A percentile compares a stretch with the other conserved stretches of the same genome.
Evolutionary conservation across 2,797 vertebrate genomes (phyloP).

Genomic region (Capromys pilorides): DNA sequence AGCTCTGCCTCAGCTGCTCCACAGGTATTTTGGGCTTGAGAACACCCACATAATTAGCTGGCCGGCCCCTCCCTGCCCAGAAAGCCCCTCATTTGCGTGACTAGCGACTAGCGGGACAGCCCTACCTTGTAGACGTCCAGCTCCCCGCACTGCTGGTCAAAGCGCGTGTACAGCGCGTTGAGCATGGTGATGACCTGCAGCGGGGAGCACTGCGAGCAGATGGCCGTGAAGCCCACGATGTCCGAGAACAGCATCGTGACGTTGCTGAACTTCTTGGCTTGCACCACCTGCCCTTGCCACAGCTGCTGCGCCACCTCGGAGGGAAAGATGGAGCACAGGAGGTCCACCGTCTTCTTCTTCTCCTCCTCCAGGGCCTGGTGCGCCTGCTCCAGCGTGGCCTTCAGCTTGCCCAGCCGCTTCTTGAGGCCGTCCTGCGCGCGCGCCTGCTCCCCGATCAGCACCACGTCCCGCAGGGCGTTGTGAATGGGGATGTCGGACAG

Average conservation of each 20-base stretch:
- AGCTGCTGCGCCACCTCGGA: conserved; percentile 96
- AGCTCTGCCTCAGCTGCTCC: not conserved
- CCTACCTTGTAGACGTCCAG: conserved; percentile 98
- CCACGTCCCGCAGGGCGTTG: conserved; percentile 96
- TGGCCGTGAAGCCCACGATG: conserved; percentile 98
- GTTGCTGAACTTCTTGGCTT: conserved; percentile 95
- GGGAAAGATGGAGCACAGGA: conserved; percentile 97
- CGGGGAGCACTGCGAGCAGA: conserved; percentile 95
- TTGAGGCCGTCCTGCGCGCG: conserved; percentile 98
- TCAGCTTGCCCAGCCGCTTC: conserved; percentile 97
- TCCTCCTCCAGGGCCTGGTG: conserved; percentile 98
- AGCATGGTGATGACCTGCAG: conserved; percentile 99
- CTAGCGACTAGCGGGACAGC: conserved; percentile 64
- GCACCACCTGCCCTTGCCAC: conserved; percentile 97
- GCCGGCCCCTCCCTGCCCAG: no score
- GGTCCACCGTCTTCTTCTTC: conserved; percentile 97
- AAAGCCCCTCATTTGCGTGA: not conserved
- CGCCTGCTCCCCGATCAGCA: conserved; percentile 97
- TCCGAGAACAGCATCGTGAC: conserved; percentile 99
- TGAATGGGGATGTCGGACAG: conserved; percentile 99
- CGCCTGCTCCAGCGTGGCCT: conserved; percentile 95
- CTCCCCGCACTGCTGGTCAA: conserved; percentile 96
- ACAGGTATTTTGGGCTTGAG: conserved; percentile 49
- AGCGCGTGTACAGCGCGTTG: conserved; percentile 96
- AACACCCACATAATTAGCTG: conserved; percentile 9